Evolutionary conservation across 2,113 vertebrate genomes (phyloP).

Genomic region (Sciurus niger): DNA sequence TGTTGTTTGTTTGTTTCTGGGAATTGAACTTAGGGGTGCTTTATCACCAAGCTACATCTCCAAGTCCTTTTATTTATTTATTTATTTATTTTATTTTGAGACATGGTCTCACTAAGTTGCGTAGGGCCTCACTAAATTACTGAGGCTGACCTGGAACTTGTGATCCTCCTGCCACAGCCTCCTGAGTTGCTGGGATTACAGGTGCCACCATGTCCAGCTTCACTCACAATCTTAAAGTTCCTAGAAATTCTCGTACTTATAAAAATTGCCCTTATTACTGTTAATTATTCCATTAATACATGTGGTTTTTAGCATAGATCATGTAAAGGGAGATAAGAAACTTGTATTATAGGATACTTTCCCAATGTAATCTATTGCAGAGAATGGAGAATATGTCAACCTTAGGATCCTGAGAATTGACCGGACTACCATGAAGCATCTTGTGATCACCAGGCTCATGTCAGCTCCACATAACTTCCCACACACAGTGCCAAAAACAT

Average conservation of each 20-base stretch:
- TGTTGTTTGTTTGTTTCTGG: too few relatives aligned
- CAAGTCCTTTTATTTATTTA: too few relatives aligned
- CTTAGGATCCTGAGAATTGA: neutral
- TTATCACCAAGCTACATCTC: too few relatives aligned
- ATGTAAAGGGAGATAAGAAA: neutral
- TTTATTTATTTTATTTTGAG: too few relatives aligned
- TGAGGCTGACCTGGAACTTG: too few relatives aligned
- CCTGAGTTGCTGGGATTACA: too few relatives aligned
- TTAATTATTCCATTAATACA: neutral
- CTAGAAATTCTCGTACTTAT: neutral
- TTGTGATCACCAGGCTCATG: neutral
- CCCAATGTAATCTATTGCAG: neutral
- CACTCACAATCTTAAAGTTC: neutral
- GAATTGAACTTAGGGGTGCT: too few relatives aligned
- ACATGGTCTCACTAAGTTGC: too few relatives aligned
- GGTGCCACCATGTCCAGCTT: neutral
- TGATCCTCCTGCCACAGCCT: too few relatives aligned
- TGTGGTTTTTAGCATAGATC: neutral
- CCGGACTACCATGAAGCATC: neutral
- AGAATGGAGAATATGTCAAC: neutral
- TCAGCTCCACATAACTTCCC: neutral
- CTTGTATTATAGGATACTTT: neutral
- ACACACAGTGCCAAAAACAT: neutral
- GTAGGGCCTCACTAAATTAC: too few relatives aligned
- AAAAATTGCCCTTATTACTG: neutral